Evolutionary conservation across 2,888 invertebrate genomes (phyloP), one percentile per base, ranked within the genome.

Genomic region (Venusia cambrica): DNA sequence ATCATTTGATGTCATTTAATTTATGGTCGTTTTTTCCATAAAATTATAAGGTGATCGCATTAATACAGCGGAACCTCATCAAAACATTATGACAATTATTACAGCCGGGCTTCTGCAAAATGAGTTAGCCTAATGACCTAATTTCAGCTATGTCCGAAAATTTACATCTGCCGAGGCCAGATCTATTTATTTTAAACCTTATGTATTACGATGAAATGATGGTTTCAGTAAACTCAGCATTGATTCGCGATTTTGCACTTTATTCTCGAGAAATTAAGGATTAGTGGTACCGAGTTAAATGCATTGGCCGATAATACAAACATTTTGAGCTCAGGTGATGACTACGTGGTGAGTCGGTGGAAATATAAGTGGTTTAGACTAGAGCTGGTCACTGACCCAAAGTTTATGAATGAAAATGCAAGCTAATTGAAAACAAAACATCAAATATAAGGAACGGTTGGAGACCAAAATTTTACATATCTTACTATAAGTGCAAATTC

Each of bases 71-170:
- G 17, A 33, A 33, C 27, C 35, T 22, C 33, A 30, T 44, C 26
- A 15, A 9, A 35, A 38, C 40, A 44, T 35, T 38, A 33, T 45
- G 45, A 40, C 38, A 45, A 37, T 45, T 35, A 39, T 47, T 47
- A 32, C 26, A 37, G 29, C 28, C 25, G 10, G 0, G 38, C 35
- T 42, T 45, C 44, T 42, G 38, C 36, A 26, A 44, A 45, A 48
- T 50, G 46, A 47, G 47, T 46, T 38, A 47, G 40, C 45, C 26
- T 26, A 26, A 38, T 48, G 48, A 46, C 54, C 51, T 42, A 46
- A 35, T 53, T 52, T 34, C 13, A 25, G 22, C 33, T 25, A 42
- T 42, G 42, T 42, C 39, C 30, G 37, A 40, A 45, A 44, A 44
- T 46, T 48, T 35, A 11, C 12, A 17, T 21, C 3, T 2, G 3